Percentiles rank a stretch among this genome's conserved stretches.
Evolutionary conservation across 2,797 vertebrate species (phyloP).

Genomic region (Pachyuromys duprasi): DNA sequence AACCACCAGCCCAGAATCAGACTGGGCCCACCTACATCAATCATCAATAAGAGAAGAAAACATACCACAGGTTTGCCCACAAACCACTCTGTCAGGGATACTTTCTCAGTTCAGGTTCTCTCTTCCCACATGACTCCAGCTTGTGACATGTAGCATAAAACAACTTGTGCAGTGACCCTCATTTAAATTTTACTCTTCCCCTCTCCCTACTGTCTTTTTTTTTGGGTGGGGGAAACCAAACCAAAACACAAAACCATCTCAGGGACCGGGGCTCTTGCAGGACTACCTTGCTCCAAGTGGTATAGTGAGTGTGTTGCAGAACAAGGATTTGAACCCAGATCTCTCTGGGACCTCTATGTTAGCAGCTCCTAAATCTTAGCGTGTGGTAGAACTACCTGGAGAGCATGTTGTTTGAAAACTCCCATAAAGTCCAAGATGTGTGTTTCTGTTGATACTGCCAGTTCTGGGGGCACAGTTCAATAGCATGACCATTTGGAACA

Average conservation of each 20-base stretch:
- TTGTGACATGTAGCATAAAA: not conserved
- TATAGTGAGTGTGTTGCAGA: not conserved
- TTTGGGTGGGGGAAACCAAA: not conserved
- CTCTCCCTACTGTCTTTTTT: rapidly evolving
- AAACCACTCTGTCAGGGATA: not conserved
- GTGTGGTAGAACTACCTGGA: not conserved
- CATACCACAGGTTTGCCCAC: too few relatives aligned
- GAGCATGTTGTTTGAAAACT: not conserved
- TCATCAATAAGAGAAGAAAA: not conserved
- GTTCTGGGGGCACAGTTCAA: not conserved
- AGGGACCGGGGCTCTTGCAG: not conserved
- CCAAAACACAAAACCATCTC: not conserved
- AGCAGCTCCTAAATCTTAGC: not conserved
- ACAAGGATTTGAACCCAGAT: not conserved
- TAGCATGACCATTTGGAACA: not conserved
- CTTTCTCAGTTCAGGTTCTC: not conserved
- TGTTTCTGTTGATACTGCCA: not conserved
- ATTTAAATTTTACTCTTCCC: not conserved
- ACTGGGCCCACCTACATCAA: not conserved
- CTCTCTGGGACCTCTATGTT: not conserved
- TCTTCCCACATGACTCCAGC: not conserved
- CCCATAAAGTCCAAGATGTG: not conserved
- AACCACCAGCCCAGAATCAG: too few relatives aligned
- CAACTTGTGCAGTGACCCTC: not conserved
- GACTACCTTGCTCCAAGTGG: not conserved